A percentile compares a stretch with the other conserved stretches of the same genome.
These are phyloP conservation scores for Phthorimaea operculella DNA, from an alignment of 1,140 invertebrate genomes.

Conservation along the genomic window DNA sequence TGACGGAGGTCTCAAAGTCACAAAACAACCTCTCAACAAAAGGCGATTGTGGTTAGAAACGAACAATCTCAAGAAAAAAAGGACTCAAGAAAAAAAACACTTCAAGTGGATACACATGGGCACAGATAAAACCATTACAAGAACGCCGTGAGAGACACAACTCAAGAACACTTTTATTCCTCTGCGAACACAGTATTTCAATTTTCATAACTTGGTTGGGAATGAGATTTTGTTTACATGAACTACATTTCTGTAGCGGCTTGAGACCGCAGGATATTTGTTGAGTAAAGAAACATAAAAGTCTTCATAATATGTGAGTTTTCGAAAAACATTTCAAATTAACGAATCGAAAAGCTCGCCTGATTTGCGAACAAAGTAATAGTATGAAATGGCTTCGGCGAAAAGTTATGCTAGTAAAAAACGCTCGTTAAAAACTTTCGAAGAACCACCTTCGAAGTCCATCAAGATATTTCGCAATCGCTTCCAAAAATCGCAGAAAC, in stretches of 20 bases:
- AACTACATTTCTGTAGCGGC: too few relatives aligned
- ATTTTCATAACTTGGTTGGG: background rate
- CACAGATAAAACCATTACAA: constrained; percentile 6
- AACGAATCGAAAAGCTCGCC: too few relatives aligned
- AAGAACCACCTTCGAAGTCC: background rate
- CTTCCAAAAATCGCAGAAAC: background rate
- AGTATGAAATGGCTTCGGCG: background rate
- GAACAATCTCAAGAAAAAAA: too few relatives aligned
- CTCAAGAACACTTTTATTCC: background rate
- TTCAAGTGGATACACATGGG: constrained; percentile 9
- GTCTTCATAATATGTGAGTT: too few relatives aligned
- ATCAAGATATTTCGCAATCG: constrained; percentile 2
- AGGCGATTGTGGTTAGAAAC: too few relatives aligned
- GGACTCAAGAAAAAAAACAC: background rate
- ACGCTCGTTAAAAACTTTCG: background rate
- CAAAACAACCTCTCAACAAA: too few relatives aligned
- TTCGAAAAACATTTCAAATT: too few relatives aligned
- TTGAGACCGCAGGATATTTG: too few relatives aligned
- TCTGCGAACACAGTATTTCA: background rate
- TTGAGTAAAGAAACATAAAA: too few relatives aligned
- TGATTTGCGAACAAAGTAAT: background rate
- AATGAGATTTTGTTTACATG: too few relatives aligned
- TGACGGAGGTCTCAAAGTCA: too few relatives aligned
- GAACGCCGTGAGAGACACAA: background rate
- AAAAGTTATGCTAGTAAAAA: background rate